These are phyloP conservation scores for Bombus waltoni DNA, from an alignment of 1,140 invertebrate species.

Conservation along the genomic window DNA sequence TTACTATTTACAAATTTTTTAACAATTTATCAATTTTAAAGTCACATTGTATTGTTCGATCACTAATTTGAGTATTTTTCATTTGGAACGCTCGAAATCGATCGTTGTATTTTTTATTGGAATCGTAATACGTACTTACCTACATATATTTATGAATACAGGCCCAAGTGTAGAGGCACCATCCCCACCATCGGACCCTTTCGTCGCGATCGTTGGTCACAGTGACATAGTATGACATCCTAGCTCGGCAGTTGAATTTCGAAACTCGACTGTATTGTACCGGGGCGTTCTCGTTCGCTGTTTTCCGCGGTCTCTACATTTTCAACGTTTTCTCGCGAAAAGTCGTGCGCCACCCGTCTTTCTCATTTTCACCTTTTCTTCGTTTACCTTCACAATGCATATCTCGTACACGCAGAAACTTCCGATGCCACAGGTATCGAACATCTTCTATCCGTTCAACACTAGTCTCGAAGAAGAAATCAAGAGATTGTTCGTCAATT, in stretches of 20 bases:
- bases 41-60: background rate
- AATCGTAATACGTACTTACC: background rate
- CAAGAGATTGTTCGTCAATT: conserved; percentile 69
- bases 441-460: conserved; percentile 72
- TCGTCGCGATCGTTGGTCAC: conserved; percentile 11
- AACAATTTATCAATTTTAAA: background rate
- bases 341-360: background rate
- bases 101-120: background rate
- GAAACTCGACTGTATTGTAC: background rate
- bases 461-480: conserved; percentile 74
- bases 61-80: background rate
- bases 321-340: background rate
- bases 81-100: background rate
- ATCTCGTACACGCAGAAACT: conserved; percentile 42
- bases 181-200: conserved; percentile 40
- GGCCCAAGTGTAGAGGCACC: conserved; percentile 6
- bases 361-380: background rate
- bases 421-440: conserved; percentile 52
- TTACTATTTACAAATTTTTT: background rate
- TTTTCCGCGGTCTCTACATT: background rate
- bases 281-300: background rate
- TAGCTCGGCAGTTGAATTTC: conserved; percentile 38
- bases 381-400: conserved; percentile 27
- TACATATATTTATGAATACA: background rate
- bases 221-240: background rate